Base-by-base conservation (phyloP, 2,113 vertebrate species). In the Odontophorus gujanensis region DNA sequence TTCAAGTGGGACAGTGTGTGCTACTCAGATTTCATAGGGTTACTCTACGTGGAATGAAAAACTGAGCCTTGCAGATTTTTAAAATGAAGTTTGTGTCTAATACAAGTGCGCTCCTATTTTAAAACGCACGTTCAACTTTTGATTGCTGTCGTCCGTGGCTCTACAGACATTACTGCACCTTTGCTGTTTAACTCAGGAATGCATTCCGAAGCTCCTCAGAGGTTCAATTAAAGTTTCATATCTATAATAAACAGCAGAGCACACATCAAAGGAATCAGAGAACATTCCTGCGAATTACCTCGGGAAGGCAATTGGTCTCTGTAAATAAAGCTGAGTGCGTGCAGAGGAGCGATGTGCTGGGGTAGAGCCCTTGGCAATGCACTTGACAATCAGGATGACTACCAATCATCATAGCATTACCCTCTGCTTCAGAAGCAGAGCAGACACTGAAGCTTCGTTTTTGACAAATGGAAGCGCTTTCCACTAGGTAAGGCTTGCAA, bases 241-340 rank as follows among this genome's bases (percentile, higher is more conserved):
- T 90, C 82, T 91, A 74, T 87, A 91, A 91, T 82, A 90, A 91
- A 87, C 40, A 93, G 77, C 61, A 58, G 85, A 87, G 61, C 34
- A 48, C 28, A 87, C 80, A 92, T 91, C 82, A 87, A 95, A 90
- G 85, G 72, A 53, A 53, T 14, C 3, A 1, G 66, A 58, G 55
- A 69, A 45, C 25, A 12, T 90, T 67, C 66, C 59, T 59, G 36
- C 2, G 45, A 90, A 87, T 77, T 19, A 72, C 51, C 93, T 79
- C 61, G 8, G 71, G 66, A 93, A 69, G 79, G 78, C 74, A 62
- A 81, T 36, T 1, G 48, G 65, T 20, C 66, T 75, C 74, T 65
- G 71, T 62, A 93, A 85, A 88, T 78, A 82, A 48, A 30, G 42
- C 12, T 2, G 66, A 30, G 65, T 1, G 15, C 1, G 21, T 1